Evolutionary conservation across 2,113 vertebrate species (phyloP).

Genomic region (Dicaeum eximium): DNA sequence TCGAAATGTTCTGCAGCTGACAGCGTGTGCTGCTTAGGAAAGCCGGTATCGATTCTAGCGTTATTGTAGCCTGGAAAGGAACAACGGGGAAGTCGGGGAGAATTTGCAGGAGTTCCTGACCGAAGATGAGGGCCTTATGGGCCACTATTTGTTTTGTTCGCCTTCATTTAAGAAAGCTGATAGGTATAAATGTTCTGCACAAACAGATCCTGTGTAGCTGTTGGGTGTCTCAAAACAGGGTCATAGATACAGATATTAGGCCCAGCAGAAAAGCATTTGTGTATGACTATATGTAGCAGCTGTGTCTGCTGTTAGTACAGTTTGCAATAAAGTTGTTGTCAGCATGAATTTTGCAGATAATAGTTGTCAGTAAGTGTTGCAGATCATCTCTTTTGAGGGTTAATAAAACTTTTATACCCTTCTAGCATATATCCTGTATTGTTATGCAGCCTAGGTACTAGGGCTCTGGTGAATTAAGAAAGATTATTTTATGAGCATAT

Average conservation of each 20-base stretch:
- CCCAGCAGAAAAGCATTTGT: neutral
- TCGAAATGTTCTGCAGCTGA: accelerated
- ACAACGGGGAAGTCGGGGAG: neutral
- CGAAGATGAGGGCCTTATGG: neutral
- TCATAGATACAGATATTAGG: neutral
- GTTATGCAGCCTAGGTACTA: neutral
- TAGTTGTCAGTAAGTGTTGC: neutral
- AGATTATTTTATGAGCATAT: neutral
- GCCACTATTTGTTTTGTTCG: neutral
- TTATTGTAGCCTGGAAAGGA: neutral
- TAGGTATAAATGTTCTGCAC: neutral
- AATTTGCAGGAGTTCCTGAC: neutral
- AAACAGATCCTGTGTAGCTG: neutral
- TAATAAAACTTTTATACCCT: neutral
- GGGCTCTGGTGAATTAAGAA: neutral
- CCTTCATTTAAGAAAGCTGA: neutral
- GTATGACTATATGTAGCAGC: neutral
- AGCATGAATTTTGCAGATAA: neutral
- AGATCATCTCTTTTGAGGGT: neutral
- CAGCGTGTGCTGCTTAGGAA: no score
- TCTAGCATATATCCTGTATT: neutral
- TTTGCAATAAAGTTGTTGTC: neutral
- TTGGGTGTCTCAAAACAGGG: neutral
- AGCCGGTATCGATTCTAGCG: accelerated
- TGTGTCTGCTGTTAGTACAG: accelerated